Base-by-base conservation (phyloP, 2,797 vertebrate genomes). In the Tauraco hartlaubi region DNA sequence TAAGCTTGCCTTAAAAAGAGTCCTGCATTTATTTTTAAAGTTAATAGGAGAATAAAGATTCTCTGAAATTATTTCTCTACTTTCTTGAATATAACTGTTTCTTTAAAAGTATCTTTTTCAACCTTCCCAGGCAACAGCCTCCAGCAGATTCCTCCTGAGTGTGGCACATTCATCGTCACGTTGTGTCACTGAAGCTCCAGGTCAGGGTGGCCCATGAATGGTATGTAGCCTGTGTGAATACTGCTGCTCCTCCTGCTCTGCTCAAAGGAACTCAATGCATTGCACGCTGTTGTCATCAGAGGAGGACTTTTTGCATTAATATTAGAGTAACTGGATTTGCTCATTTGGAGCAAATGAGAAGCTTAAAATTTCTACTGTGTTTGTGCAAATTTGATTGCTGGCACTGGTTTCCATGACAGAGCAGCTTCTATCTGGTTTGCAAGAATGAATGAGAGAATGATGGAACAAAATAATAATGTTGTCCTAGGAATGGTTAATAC, bases 201-300 rank as follows among this genome's bases (percentile, higher is more conserved):
- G 3, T 7, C 2, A 2, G 9, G 9, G 28, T 19, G 21, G 15
- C 39, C 46, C 26, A 15, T 0, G 1, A 20, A 7, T 31, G 37
- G n/a, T 44, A 19, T 2, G 37, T 28, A 61, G 46, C 66, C 48
- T 26, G 19, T 39, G 21, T 15, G 39, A 77, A 49, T 9, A 49
- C 4, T 56, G 21, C 9, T 82, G 56, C 48, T 88, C 12, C 55
- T 79, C 22, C 37, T 83, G 41, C 62, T 64, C 54, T 91, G 58
- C 39, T 72, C 2, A 0, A 5, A 1, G 10, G 46, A 64, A 75
- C 37, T 7, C 46, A 44, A 15, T 9, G 19, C 15, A 18, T 15
- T 81, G 23, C 9, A 18, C 66, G 22, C 11, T 74, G n/a, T 23
- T 59, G n/a, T 28, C 37, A 68, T 18, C 49, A 51, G 12, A 33